phyloP scores from a whole-genome alignment of 2,113 vertebrate genomes.

The Daubentonia madagascariensis region DNA sequence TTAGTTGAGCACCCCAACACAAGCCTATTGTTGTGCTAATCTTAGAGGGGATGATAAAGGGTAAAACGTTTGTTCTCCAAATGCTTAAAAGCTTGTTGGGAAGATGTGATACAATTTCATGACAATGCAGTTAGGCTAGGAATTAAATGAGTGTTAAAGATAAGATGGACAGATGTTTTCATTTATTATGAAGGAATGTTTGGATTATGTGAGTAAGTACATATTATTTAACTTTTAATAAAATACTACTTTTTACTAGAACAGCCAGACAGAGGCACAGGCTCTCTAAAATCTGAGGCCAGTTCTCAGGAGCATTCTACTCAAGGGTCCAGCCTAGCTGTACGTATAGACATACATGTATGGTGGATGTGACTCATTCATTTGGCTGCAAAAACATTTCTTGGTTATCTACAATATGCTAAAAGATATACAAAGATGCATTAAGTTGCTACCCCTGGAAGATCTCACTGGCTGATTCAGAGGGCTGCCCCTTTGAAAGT shows the following conservation, averaged over 20 bases:
- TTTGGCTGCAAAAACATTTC: background rate
- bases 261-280: background rate
- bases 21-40: background rate
- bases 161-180: background rate
- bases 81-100: background rate
- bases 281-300: background rate
- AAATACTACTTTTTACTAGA: background rate
- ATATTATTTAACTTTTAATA: background rate
- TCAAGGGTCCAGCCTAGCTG: background rate
- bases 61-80: background rate
- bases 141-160: background rate
- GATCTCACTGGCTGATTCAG: background rate
- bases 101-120: background rate
- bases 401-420: background rate
- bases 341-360: fast-evolving
- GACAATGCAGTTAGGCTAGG: background rate
- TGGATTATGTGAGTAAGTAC: background rate
- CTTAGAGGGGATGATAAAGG: background rate
- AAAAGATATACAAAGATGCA: background rate
- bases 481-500: background rate
- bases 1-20: background rate
- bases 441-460: background rate
- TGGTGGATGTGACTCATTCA: background rate
- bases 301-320: background rate
- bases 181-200: background rate